Percentiles rank a stretch among this genome's conserved stretches.
These are phyloP conservation scores for Acrocephalus kingi DNA, from an alignment of 2,113 vertebrate genomes.

Conservation along the genomic window DNA sequence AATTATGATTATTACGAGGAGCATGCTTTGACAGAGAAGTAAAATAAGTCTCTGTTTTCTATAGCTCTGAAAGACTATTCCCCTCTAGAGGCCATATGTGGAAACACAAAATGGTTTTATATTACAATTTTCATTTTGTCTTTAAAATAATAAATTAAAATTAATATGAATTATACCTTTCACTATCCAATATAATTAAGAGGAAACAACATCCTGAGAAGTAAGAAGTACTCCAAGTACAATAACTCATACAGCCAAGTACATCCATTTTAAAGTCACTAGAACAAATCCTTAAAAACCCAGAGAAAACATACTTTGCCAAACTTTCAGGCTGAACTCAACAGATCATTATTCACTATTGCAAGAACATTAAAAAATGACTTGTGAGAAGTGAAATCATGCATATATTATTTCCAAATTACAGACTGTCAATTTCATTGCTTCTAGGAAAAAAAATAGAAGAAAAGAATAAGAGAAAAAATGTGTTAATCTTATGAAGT, in stretches of 20 bases:
- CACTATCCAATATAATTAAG: not conserved
- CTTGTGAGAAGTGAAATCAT: not conserved
- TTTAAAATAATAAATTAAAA: not conserved
- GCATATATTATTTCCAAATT: not conserved
- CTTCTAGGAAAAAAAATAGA: not conserved
- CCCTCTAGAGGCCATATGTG: constrained; percentile 39
- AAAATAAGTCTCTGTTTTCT: not conserved
- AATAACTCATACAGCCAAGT: not conserved
- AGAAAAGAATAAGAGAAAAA: not conserved
- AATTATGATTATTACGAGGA: constrained; percentile 54
- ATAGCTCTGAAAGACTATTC: constrained; percentile 31
- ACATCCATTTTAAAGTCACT: not conserved
- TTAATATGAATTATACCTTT: not conserved
- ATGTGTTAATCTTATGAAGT: not conserved
- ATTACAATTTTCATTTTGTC: not conserved
- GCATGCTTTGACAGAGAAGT: constrained; percentile 43
- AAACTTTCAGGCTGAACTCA: not conserved
- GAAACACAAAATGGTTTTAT: not conserved
- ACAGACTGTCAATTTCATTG: not conserved
- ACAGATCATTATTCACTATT: not conserved
- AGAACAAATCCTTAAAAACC: not conserved
- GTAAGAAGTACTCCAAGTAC: not conserved
- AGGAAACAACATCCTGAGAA: not conserved
- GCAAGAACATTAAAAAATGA: not conserved
- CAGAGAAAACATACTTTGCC: not conserved